Evolutionary conservation across 2,113 vertebrate species (phyloP).

Genomic region (Triplophysa dalaica): DNA sequence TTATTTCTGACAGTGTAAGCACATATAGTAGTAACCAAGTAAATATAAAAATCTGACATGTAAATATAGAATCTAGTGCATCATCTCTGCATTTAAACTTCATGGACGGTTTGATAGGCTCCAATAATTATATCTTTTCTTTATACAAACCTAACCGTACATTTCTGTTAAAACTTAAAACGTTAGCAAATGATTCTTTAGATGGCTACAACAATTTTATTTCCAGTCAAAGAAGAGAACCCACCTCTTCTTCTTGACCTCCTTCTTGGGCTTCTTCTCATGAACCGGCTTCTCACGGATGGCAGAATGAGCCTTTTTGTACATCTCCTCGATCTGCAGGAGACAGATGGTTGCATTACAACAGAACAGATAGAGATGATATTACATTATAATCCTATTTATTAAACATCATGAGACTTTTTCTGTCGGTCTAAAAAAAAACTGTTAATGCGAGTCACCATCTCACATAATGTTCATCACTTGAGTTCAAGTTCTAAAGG

Average conservation of each 20-base stretch:
- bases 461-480: not conserved
- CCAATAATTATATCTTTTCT: too few species aligned
- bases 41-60: not conserved
- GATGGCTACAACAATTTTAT: not conserved
- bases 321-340: constrained; percentile 91
- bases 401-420: not conserved
- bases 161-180: not conserved
- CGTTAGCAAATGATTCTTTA: not conserved
- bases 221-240: constrained; percentile 22
- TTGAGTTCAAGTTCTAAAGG: not conserved
- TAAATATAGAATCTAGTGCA: not conserved
- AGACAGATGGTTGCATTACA: not conserved
- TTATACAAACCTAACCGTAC: not conserved
- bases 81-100: too few species aligned
- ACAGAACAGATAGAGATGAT: not conserved
- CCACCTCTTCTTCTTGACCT: constrained; percentile 98
- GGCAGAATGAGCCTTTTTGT: constrained; percentile 90
- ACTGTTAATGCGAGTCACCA: too few species aligned
- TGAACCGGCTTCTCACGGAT: constrained; percentile 96
- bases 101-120: too few species aligned
- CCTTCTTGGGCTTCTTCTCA: constrained; percentile 94
- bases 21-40: too few species aligned
- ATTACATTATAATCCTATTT: too few species aligned
- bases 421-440: too few species aligned
- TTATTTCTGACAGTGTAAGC: too few species aligned